Percentiles rank a stretch among this genome's conserved stretches.
These are phyloP conservation scores for Calcarius lapponicus DNA, from an alignment of 2,797 vertebrate species.

Conservation along the genomic window DNA sequence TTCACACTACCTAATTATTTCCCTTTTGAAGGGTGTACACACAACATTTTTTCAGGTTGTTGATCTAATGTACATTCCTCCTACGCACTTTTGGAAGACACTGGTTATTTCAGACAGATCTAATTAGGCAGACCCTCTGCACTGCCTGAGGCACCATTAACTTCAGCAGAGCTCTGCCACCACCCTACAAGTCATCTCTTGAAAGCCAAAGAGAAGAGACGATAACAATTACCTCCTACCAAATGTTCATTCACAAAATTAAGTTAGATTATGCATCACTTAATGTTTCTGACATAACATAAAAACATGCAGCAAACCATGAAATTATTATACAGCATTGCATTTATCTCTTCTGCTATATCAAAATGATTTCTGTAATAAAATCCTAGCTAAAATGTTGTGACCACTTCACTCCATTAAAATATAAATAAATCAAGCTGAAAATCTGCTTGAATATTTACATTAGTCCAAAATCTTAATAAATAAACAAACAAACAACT, in stretches of 20 bases:
- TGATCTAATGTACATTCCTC: neutral
- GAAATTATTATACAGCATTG: neutral
- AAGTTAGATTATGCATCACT: neutral
- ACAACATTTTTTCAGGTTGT: neutral
- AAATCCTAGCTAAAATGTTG: neutral
- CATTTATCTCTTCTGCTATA: neutral
- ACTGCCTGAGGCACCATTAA: neutral
- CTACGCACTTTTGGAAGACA: neutral
- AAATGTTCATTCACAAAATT: constrained; percentile 1
- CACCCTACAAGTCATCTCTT: neutral
- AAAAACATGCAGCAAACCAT: constrained; percentile 5
- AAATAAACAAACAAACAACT: neutral
- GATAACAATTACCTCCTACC: neutral
- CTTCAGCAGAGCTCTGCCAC: neutral
- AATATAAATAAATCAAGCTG: neutral
- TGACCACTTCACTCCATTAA: neutral
- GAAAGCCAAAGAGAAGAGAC: neutral
- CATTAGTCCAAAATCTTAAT: neutral
- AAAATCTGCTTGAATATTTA: neutral
- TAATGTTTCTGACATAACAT: neutral
- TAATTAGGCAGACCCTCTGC: neutral
- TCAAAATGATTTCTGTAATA: neutral
- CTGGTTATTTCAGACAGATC: neutral
- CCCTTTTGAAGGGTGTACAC: neutral
- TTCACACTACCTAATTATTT: neutral